Evolutionary conservation across 23 tunicate species (phyloP), one percentile per base, ranked within the genome.

Genomic region (Botrylloides violaceus): DNA sequence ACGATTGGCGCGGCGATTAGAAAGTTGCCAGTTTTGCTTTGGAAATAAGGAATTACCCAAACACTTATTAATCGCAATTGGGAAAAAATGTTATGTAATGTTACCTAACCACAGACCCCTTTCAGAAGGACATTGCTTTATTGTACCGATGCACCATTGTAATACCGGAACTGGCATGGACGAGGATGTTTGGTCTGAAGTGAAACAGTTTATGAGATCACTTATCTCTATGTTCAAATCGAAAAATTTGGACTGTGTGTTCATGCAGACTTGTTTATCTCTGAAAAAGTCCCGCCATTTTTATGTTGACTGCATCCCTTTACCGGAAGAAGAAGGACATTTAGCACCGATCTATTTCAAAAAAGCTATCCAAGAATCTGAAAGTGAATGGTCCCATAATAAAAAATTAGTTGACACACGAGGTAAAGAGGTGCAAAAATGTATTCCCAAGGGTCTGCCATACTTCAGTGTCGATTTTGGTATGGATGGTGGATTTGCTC

Each of bases 311-410:
- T 93, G 98, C 57, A 65, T 93, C 61, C 98, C 98, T 1, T 32
- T 93, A 47, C 88, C 87, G 3, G 59, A 56, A 35, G 94, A 85
- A 22, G 62, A 75, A 24, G 94, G 84, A 43, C 94, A 93, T 32
- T 37, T 82, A 36, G 94, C 95, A 23, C 98, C 98, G n/a, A 93
- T 93, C 1, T 93, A 81, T 63, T 93, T 86, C 70, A 81, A 93
- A 61, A 93, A 93, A 86, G 98, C 98, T 2, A 77, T 93, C 19
- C 95, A 93, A 59, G 98, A 93, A 49, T 86, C 91, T 53, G 98
- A 93, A 66, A 49, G 84, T 49, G 82, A 80, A 60, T 85, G 95
- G 94, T 33, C 95, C 19, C 80, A 81, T 56, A 93, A 93, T 49
- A 93, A 93, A 73, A 81, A 81, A 59, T 43, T 93, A 2, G 63